Evolutionary conservation across 2,797 vertebrate genomes (phyloP).

Genomic region (Eleutherodactylus coqui): DNA sequence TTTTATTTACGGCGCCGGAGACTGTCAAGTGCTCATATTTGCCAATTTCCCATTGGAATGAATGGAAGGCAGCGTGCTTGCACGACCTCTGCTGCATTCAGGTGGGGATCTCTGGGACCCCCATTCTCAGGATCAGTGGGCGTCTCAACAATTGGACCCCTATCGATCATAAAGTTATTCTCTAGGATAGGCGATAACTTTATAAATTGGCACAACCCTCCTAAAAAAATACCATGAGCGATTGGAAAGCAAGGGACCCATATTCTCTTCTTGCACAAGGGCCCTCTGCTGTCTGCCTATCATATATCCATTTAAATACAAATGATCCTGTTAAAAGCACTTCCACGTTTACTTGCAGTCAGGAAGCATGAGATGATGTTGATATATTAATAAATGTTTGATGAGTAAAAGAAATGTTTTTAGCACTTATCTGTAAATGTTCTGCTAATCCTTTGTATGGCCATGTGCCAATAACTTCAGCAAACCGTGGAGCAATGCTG

Average conservation of each 20-base stretch:
- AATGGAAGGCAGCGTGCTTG: too few relatives aligned
- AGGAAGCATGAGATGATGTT: neutral
- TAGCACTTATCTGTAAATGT: neutral
- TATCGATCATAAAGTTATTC: too few relatives aligned
- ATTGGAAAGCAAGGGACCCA: neutral
- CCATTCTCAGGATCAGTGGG: too few relatives aligned
- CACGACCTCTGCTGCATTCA: too few relatives aligned
- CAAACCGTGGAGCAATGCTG: neutral
- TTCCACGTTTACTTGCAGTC: neutral
- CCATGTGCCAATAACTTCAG: neutral
- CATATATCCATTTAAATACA: neutral
- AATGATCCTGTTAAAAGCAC: neutral
- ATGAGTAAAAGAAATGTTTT: slow-evolving; percentile 12
- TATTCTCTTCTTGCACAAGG: neutral
- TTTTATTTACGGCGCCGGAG: too few relatives aligned
- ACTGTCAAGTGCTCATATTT: too few relatives aligned
- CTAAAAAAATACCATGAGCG: neutral
- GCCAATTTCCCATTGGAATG: too few relatives aligned
- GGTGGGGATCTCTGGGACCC: too few relatives aligned
- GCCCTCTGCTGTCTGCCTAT: neutral
- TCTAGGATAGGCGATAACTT: too few relatives aligned
- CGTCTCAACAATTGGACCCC: too few relatives aligned
- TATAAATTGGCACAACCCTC: too few relatives aligned
- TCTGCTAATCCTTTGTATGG: neutral
- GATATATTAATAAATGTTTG: slow-evolving; percentile 13